Base-by-base conservation (phyloP, 2,797 vertebrate species). In the Eurystomus glaucurus region DNA sequence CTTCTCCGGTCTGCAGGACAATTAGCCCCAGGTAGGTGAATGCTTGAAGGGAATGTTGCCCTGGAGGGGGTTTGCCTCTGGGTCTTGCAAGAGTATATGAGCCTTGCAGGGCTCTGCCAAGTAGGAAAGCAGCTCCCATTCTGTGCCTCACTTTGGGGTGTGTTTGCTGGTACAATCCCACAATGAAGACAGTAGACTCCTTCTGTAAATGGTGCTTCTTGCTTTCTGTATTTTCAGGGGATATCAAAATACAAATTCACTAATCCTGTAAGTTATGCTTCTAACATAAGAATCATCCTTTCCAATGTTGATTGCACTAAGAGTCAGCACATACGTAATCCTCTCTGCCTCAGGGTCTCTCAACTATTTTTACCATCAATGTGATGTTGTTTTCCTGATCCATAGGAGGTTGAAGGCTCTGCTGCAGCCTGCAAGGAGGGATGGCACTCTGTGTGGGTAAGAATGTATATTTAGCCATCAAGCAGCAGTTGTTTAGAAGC, bases 401-500 rank as follows among this genome's bases (percentile, higher is more conserved):
- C 29, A 14, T 0, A 0, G 26, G 9, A 1, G 3, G 9, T 2
- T 81, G 76, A 61, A 85, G 51, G 58, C 43, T 66, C 48, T 82
- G 74, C 26, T 78, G 33, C 74, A 85, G 26, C 11, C 52, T 71
- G 51, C 35, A 52, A 85, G 37, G 46, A 1, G 0, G 62, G 28
- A 76, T 9, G 29, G 26, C 35, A 82, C 66, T 43, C 48, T 81
- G 43, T 51, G 58, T 55, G 75, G 55, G 72, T 75, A 87, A 85
- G 70, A 76, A 61, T 22, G 6, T 65, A 48, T 91, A 87, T 91
- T 93, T 90, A 91, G 71, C 46, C 11, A 31, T 33, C 66, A 79
- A 85, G 39, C 17, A 85, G 77, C 71, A 87, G 84, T 35, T 87
- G 46, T 61, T 89, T 65, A 74, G 43, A 31, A 94, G 75, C 23